These are phyloP conservation scores for Folsomia candida DNA, from an alignment of 2,888 invertebrate genomes.

Conservation along the genomic window DNA sequence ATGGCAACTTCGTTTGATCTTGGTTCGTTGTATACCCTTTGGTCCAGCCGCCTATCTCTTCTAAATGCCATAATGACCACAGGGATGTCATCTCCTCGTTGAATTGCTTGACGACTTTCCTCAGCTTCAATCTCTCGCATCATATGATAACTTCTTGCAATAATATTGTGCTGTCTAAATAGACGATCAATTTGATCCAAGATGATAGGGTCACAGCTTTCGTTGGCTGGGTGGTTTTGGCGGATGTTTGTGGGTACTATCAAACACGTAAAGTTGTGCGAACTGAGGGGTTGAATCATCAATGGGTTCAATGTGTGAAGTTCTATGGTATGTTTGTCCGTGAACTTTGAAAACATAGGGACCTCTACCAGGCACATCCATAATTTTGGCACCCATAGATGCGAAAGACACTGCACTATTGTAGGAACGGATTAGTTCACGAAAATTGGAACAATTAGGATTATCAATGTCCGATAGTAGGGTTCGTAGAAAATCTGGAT, in stretches of 20 bases:
- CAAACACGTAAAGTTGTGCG: neutral
- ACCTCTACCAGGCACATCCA: neutral
- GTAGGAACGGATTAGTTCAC: too few species aligned
- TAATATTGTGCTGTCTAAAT: conserved; percentile 20
- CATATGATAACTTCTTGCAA: conserved; percentile 31
- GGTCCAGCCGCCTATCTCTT: conserved; percentile 14
- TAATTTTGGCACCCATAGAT: conserved; percentile 32
- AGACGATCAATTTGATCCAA: conserved; percentile 18
- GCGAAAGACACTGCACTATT: conserved; percentile 38
- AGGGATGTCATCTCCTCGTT: neutral
- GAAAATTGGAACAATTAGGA: too few species aligned
- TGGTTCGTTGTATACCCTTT: conserved; percentile 28
- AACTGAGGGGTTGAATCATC: neutral
- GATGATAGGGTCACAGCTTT: conserved; percentile 11
- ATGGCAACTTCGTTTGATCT: conserved; percentile 23
- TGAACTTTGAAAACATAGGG: neutral
- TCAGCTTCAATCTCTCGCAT: conserved; percentile 33
- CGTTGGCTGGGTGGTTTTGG: too few species aligned
- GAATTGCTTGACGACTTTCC: conserved; percentile 15
- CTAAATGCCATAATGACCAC: conserved; percentile 20
- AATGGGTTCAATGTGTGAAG: neutral
- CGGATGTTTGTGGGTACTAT: neutral
- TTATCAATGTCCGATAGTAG: too few species aligned
- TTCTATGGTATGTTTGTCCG: neutral
- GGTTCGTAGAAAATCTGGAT: too few species aligned